Base-by-base conservation (phyloP, 2,113 vertebrate genomes). In the Trichechus manatus region DNA sequence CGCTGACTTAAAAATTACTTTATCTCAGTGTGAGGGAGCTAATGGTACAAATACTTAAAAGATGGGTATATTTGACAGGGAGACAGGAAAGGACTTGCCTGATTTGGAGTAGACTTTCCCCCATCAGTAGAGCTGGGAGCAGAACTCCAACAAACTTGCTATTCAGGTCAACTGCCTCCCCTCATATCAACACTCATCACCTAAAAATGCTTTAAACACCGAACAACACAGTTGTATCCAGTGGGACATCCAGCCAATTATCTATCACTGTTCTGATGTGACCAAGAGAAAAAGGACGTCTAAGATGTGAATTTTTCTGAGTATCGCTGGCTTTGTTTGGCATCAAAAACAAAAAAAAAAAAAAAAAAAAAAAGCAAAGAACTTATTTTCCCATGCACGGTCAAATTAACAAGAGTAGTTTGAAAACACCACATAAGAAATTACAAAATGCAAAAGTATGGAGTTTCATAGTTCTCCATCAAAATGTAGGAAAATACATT, bases 281-380 rank as follows among this genome's bases (percentile, higher is more conserved):
- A 83, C 66, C 29, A 86, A 59, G 59, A 82, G 22, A 90, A 31
- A 74, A 78, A 91, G 50, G 27, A 42, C 25, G 94, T 56, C 42
- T 89, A n/a, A 93, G 61, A 97, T 13, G 10, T 61, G n/a, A 39
- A 66, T 70, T 81, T 86, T 97, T 72, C 79, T 85, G 25, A 87
- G 74, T 31, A 89, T 0, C 44, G 68, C 4, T 93, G 79, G 44
- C 15, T 85, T 64, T 91, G 82, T 39, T 84, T 81, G 68, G 44
- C 15, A 17, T 56, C 15, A 56, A 17, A 39, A 39, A 39, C 15
- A 56, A 17, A 39, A 39, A 39, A 39, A 39, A 39, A 39, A 39
- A 39, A 3, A 81, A 22, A 61, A 79, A n/a, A n/a, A 53, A 42
- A 9, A 50, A 19, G 23, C 25, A n/a, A 66, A n/a, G 86, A 17